These are phyloP conservation scores for Agelastica alni DNA, from an alignment of 2,888 invertebrate species.

Conservation along the genomic window DNA sequence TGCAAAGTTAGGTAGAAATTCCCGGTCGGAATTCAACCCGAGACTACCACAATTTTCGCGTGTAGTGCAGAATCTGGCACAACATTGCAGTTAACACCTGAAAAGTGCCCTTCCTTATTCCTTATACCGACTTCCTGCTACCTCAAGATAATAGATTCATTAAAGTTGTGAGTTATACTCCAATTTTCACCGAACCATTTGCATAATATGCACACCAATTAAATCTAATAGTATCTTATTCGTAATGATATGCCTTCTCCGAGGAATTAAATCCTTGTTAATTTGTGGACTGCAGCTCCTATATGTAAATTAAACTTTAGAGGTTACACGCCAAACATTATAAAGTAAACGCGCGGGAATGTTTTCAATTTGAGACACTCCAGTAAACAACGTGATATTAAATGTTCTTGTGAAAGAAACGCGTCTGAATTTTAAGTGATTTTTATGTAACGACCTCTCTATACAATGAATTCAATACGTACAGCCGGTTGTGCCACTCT, in stretches of 20 bases:
- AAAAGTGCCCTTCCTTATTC: constrained; percentile 15
- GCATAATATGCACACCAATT: constrained; percentile 33
- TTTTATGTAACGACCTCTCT: not conserved
- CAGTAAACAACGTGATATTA: constrained; percentile 2
- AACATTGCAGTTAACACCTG: constrained; percentile 23
- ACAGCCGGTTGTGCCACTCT: not conserved
- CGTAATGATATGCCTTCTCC: constrained; percentile 42
- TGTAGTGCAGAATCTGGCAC: constrained; percentile 15
- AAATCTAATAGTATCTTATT: constrained; percentile 44
- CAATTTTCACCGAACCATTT: constrained; percentile 29
- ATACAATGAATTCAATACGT: not conserved
- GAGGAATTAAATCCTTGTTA: constrained; percentile 44
- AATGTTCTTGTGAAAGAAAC: constrained; percentile 7
- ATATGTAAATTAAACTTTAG: constrained; percentile 43
- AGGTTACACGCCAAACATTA: constrained; percentile 34
- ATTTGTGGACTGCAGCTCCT: constrained; percentile 44
- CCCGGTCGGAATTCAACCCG: not conserved
- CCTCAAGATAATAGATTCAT: constrained; percentile 30
- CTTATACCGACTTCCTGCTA: constrained; percentile 15
- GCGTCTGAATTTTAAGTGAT: constrained; percentile 2
- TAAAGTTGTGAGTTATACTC: constrained; percentile 28
- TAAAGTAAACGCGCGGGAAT: constrained; percentile 16
- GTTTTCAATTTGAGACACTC: constrained; percentile 8
- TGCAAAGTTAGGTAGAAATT: constrained; percentile 8
- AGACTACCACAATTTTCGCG: constrained; percentile 12